A percentile compares a stretch with the other conserved stretches of the same genome.
These are phyloP conservation scores for Baronia brevicornis DNA, from an alignment of 2,888 invertebrate genomes.

Conservation along the genomic window DNA sequence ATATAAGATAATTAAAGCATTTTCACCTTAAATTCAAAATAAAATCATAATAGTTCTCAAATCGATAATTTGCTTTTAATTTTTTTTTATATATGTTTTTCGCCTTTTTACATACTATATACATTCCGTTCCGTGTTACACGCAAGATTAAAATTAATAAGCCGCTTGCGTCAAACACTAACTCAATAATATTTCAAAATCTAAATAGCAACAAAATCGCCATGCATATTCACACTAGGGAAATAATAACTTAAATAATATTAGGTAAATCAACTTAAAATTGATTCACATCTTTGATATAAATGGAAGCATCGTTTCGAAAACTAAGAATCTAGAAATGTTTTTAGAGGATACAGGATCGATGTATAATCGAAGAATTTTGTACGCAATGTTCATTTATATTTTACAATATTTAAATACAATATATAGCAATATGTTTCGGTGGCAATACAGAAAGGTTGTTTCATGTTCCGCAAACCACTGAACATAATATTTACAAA, in stretches of 20 bases:
- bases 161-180: constrained; percentile 51
- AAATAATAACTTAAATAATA: constrained; percentile 59
- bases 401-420: constrained; percentile 6
- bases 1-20: constrained; percentile 75
- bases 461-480: constrained; percentile 41
- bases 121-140: constrained; percentile 48
- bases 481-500: constrained; percentile 63
- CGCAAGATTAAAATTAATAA: constrained; percentile 63
- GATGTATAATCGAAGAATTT: constrained; percentile 24
- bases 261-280: constrained; percentile 68
- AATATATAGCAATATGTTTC: constrained; percentile 13
- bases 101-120: constrained; percentile 58
- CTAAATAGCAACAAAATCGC: constrained; percentile 67
- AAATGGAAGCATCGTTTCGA: constrained; percentile 73
- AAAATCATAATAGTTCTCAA: constrained; percentile 66
- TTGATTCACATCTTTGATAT: constrained; percentile 72
- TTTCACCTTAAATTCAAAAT: constrained; percentile 72
- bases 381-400: constrained; percentile 31
- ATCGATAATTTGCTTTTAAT: constrained; percentile 55
- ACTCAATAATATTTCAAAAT: constrained; percentile 46
- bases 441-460: constrained; percentile 17
- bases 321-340: constrained; percentile 57
- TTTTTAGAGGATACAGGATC: constrained; percentile 29
- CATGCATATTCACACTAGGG: constrained; percentile 70
- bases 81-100: constrained; percentile 38